Base-by-base conservation (phyloP, 2,113 vertebrate genomes). In the Hippocampus zosterae region DNA sequence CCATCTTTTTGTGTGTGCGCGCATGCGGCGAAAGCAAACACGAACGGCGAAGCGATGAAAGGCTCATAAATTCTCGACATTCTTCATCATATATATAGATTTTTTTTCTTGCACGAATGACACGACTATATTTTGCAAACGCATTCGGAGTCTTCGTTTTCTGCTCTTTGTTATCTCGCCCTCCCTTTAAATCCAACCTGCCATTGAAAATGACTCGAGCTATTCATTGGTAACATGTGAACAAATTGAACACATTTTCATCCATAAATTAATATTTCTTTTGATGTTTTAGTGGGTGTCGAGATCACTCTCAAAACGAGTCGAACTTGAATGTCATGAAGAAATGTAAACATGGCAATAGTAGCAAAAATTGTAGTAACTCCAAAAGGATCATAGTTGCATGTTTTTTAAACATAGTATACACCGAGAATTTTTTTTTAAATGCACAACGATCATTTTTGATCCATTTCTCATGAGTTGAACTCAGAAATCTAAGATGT, bases 31-130 rank as follows among this genome's bases (percentile, higher is more conserved):
- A 33, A 33, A 33, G 57, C 27, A 60, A 60, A 60, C 57, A 29
- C 67, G 72, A 80, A 80, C 74, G 79, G 76, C 71, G 66, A 37
- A 69, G 77, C 65, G 81, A 81, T 84, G 79, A 85, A 85, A 84
- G 67, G 82, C 67, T 75, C 87, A 85, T 85, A 82, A 81, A 82
- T 87, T 76, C 82, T 78, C 66, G 74, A 81, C 57, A 88, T 87
- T 84, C 81, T 73, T 53, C 60, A 69, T 75, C 68, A 42, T 78
- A 79, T 37, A 29, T 29, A 29, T 77, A 27, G 1, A 27, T 83
- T 80, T 53, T 21, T 56, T 50, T 52, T n/a, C 0, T 3, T 8
- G 3, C 25, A 23, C 1, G n/a, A 56, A n/a, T 27, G 23, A 61
- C 60, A 70, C 53, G 33, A 37, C 33, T 37, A 6, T 46, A 81